Evolutionary conservation across 2,888 invertebrate species (phyloP).

Genomic region (Cerastis leucographa): DNA sequence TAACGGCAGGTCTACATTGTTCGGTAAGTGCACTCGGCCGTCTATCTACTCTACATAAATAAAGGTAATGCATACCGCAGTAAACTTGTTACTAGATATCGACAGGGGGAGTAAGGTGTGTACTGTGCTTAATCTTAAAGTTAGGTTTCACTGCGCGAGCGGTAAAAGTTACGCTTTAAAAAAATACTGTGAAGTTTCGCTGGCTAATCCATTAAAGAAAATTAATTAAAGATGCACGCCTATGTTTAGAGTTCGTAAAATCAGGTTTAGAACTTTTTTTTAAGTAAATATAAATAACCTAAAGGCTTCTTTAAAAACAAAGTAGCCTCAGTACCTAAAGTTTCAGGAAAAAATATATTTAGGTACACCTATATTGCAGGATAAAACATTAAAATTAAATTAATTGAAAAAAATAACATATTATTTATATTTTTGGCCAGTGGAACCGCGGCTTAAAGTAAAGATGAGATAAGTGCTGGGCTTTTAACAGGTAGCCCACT

Average conservation of each 20-base stretch:
- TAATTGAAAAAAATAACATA: too few species aligned
- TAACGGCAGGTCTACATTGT: conserved; percentile 68
- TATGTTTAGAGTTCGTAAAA: not conserved
- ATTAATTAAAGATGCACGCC: not conserved
- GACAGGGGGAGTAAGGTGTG: conserved; percentile 54
- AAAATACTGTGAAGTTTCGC: not conserved
- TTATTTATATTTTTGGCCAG: not conserved
- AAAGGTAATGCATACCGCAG: conserved; percentile 68
- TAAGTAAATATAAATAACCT: not conserved
- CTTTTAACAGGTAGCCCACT: conserved; percentile 65
- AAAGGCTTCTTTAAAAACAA: not conserved
- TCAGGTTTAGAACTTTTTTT: not conserved
- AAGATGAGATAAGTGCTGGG: conserved; percentile 61
- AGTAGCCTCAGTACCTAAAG: not conserved
- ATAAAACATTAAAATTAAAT: too few species aligned
- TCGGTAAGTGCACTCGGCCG: conserved; percentile 79
- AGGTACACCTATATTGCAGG: not conserved
- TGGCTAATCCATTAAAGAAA: not conserved
- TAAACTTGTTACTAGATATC: conserved; percentile 65
- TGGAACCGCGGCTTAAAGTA: conserved; percentile 36
- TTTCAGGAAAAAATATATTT: not conserved
- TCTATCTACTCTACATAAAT: conserved; percentile 73
- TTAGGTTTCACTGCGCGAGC: conserved; percentile 31
- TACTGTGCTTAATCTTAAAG: conserved; percentile 51
- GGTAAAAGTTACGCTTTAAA: not conserved